Evolutionary conservation across 1,140 invertebrate species (phyloP).

Genomic region (Lepidostoma basale): DNA sequence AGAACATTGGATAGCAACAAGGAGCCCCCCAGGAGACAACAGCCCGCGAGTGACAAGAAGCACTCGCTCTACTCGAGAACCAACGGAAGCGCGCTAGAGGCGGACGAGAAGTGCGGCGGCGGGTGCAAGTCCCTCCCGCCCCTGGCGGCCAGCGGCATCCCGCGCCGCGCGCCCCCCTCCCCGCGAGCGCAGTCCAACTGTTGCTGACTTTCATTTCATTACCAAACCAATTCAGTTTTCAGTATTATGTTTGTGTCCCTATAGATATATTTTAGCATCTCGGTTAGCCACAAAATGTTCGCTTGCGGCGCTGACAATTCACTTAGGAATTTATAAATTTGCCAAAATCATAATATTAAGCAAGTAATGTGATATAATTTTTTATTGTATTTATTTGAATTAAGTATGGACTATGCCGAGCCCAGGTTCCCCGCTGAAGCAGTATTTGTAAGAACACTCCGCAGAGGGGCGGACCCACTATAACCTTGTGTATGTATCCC

Average conservation of each 20-base stretch:
- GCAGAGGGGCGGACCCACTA: background rate
- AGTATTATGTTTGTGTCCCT: constrained; percentile 6
- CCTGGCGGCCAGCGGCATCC: constrained; percentile 58
- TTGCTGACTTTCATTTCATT: too few relatives aligned
- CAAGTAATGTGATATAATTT: constrained; percentile 23
- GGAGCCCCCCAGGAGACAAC: too few relatives aligned
- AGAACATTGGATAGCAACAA: too few relatives aligned
- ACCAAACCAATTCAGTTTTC: too few relatives aligned
- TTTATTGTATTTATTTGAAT: background rate
- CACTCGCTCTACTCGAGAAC: too few relatives aligned
- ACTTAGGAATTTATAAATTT: constrained; percentile 23
- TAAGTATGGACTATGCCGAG: background rate
- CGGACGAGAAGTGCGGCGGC: constrained; percentile 59
- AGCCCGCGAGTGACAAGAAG: too few relatives aligned
- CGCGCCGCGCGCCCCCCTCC: too few relatives aligned
- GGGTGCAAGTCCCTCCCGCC: constrained; percentile 61
- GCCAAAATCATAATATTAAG: constrained; percentile 28
- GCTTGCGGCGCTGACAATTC: constrained; percentile 14
- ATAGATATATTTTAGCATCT: constrained; percentile 17
- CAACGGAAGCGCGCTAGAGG: constrained; percentile 58
- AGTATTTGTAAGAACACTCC: background rate
- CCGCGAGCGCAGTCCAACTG: too few relatives aligned
- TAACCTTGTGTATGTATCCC: constrained; percentile 10
- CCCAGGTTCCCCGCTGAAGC: background rate
- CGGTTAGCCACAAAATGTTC: constrained; percentile 4